Percentiles rank a stretch among this genome's conserved stretches.
Evolutionary conservation across 2,888 invertebrate genomes (phyloP).

Genomic region (Keiferia lycopersicella): DNA sequence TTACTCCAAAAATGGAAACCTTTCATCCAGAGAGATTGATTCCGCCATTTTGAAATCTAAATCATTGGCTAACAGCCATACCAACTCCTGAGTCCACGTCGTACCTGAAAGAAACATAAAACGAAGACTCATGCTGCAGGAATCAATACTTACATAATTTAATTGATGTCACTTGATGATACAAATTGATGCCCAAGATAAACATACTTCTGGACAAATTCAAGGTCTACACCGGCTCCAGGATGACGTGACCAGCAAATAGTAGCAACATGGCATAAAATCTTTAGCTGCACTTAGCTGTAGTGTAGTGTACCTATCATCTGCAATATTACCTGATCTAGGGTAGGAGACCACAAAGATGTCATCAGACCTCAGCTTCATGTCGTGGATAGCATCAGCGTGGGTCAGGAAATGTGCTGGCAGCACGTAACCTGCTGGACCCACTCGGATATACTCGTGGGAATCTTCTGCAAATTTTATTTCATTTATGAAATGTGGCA

Average conservation of each 20-base stretch:
- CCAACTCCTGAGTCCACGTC: conserved; percentile 86
- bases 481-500: too few relatives aligned
- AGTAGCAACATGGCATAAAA: too few relatives aligned
- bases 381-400: conserved; percentile 81
- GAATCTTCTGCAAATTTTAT: background rate
- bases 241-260: too few relatives aligned
- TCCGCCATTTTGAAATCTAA: conserved; percentile 82
- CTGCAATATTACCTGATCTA: conserved; percentile 85
- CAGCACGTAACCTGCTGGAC: conserved; percentile 85
- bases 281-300: too few relatives aligned
- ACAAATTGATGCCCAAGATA: too few relatives aligned
- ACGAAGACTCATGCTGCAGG: background rate
- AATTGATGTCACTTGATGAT: too few relatives aligned
- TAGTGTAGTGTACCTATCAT: too few relatives aligned
- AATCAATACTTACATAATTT: too few relatives aligned
- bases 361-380: conserved; percentile 82
- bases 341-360: conserved; percentile 86
- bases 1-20: conserved; percentile 17
- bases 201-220: too few relatives aligned
- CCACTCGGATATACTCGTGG: conserved; percentile 73
- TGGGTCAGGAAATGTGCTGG: conserved; percentile 79
- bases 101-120: conserved; percentile 61
- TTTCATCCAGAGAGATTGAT: conserved; percentile 44
- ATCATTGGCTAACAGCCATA: conserved; percentile 86
- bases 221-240: too few relatives aligned